Base-by-base conservation (phyloP, 2,113 vertebrate species). In the Salminus brasiliensis region DNA sequence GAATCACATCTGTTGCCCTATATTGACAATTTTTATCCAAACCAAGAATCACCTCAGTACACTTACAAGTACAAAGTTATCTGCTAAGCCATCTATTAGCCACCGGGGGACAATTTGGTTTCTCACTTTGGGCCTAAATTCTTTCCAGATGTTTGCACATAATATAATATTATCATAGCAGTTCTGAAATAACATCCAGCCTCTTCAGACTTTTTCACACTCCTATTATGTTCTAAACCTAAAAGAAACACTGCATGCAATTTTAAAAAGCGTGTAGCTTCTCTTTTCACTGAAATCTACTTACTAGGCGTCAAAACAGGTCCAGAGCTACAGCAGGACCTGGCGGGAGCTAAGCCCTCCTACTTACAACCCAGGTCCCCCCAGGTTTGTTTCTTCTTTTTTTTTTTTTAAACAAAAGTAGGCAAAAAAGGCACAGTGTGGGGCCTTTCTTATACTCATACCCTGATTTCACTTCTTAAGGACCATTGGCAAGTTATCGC, bases 31-130 rank as follows among this genome's bases (percentile, higher is more conserved):
- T 76, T 76, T 65, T 62, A 45, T 52, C 53, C 70, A 30, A 69
- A 80, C 80, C n/a, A 80, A 77, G 12, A 52, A 84, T 81, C 83
- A 16, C 39, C 71, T 29, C 71, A 63, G 47, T 49, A 72, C 52
- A 83, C 11, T 16, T 27, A 34, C 36, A 83, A 52, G 30, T 39
- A 60, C 67, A 72, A 72, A 49, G 18, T 59, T 63, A 84, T 84
- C 70, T 67, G 30, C 45, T 53, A 41, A 62, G 59, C 76, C 75
- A 72, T 79, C 67, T 81, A 76, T 68, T 76, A 76, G 62, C 63
- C 80, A 82, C 77, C 23, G 23, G 73, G 25, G 43, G 59, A 39
- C 12, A 66, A 67, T 72, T 79, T 66, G 47, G 47, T 78, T 76
- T 79, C 72, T 80, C 57, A 66, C 57, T 32, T 70, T 71, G n/a